phyloP scores from a whole-genome alignment of 1,140 invertebrate genomes.

The Drosophila serrata region DNA sequence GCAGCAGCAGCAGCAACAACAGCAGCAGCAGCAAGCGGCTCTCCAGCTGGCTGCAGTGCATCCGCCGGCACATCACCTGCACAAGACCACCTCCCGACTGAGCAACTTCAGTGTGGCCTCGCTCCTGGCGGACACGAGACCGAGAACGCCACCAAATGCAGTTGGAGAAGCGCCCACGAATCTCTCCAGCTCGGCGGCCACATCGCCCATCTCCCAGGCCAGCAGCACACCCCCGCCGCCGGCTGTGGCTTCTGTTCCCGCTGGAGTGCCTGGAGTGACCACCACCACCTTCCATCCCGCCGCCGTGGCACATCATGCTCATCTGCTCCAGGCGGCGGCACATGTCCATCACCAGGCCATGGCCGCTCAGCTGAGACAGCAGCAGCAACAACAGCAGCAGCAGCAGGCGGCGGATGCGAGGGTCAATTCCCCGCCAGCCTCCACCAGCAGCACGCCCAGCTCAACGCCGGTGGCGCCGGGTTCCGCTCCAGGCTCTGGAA shows the following conservation, averaged over 20 bases:
- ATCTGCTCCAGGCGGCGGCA: constrained; percentile 76
- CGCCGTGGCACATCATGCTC: constrained; percentile 79
- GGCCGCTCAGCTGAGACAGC: constrained; percentile 64
- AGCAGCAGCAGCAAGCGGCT: constrained; percentile 66
- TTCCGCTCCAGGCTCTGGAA: constrained; percentile 23
- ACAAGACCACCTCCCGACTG: constrained; percentile 86
- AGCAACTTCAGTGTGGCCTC: constrained; percentile 90
- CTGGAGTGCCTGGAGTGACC: constrained; percentile 23
- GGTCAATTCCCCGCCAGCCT: constrained; percentile 59
- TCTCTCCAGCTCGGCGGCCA: constrained; percentile 75
- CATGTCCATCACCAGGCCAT: constrained; percentile 80
- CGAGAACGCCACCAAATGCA: constrained; percentile 68
- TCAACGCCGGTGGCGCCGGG: constrained; percentile 56
- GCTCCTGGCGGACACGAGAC: constrained; percentile 88
- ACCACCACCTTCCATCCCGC: constrained; percentile 75
- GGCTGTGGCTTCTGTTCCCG: constrained; percentile 23
- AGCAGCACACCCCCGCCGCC: constrained; percentile 73
- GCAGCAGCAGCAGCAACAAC: constrained; percentile 80
- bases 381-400: constrained; percentile 63
- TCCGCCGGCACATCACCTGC: constrained; percentile 79
- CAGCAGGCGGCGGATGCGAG: constrained; percentile 54
- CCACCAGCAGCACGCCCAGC: constrained; percentile 58
- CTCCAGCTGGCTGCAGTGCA: constrained; percentile 71
- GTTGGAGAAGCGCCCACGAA: constrained; percentile 84
- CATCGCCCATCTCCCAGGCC: constrained; percentile 70